Percentiles rank a stretch among this genome's conserved stretches.
These are phyloP conservation scores for Platynereis dumerilii DNA, from an alignment of 2,888 invertebrate genomes.

Conservation along the genomic window DNA sequence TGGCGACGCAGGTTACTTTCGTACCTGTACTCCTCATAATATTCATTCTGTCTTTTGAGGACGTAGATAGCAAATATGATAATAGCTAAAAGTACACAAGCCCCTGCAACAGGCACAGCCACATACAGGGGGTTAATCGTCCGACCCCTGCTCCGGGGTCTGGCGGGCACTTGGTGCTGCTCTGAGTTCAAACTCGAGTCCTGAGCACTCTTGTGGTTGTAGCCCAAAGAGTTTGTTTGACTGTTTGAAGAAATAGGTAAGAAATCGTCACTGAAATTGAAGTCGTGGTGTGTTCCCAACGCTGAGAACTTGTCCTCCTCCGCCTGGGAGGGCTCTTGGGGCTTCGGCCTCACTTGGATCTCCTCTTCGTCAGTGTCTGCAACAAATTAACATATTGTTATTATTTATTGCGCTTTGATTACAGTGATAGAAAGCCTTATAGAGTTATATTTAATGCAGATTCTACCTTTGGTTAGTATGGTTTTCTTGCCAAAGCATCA, in stretches of 20 bases:
- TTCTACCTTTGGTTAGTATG: too few species aligned
- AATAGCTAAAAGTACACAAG: conserved; percentile 58
- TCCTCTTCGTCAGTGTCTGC: too few species aligned
- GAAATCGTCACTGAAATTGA: conserved; percentile 14
- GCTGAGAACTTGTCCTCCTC: neutral
- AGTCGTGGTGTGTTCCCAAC: neutral
- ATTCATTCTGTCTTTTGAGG: conserved; percentile 50
- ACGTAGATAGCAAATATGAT: conserved; percentile 61
- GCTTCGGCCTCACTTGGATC: too few species aligned
- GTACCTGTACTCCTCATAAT: conserved; percentile 20
- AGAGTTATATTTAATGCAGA: too few species aligned
- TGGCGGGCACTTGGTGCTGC: conserved; percentile 3
- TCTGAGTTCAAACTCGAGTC: too few species aligned
- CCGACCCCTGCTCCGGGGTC: conserved; percentile 19
- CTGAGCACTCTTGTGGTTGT: neutral
- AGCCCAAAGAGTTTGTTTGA: conserved; percentile 6
- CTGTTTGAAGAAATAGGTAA: conserved; percentile 2
- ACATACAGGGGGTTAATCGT: conserved; percentile 61
- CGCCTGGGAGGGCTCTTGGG: neutral
- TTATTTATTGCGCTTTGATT: too few species aligned
- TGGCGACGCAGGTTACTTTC: conserved; percentile 18
- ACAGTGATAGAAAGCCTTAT: too few species aligned
- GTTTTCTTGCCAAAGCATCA: too few species aligned
- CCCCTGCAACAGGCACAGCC: conserved; percentile 60
- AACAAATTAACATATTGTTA: too few species aligned